These are phyloP conservation scores for Rapana venosa DNA, from an alignment of 2,888 invertebrate genomes.

Conservation along the genomic window DNA sequence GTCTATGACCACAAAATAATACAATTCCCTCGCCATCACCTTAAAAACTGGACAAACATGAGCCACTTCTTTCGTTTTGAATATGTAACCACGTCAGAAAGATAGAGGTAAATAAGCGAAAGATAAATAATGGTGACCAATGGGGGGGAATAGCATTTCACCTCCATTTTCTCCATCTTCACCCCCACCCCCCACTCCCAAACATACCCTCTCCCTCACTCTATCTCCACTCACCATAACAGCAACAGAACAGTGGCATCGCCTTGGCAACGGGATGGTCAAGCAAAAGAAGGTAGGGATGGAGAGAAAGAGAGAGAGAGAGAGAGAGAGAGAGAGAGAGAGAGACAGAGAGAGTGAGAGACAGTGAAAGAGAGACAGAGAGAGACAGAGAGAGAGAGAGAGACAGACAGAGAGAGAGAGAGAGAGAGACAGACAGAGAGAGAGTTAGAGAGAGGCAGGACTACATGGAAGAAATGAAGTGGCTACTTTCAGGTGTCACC, in stretches of 20 bases:
- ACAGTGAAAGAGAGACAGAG: neutral
- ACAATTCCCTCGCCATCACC: neutral
- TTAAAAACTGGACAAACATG: neutral
- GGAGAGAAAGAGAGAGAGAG: neutral
- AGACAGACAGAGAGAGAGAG: neutral
- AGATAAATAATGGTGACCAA: no score
- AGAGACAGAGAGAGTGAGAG: neutral
- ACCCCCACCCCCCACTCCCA: neutral
- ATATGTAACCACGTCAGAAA: no score
- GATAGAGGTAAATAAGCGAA: no score
- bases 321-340: neutral
- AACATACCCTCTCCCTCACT: neutral
- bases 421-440: neutral
- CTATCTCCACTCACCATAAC: neutral
- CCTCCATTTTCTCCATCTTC: neutral
- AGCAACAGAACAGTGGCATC: neutral
- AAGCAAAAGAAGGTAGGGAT: no score
- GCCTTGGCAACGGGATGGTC: no score
- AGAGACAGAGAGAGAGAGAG: neutral
- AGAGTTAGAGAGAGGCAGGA: neutral
- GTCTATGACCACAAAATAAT: no score
- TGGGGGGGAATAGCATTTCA: no score
- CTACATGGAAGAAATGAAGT: no score
- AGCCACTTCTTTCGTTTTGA: no score
- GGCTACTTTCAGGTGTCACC: no score